These are phyloP conservation scores for Leptinotarsa juncta DNA, from an alignment of 2,888 invertebrate species.

Conservation along the genomic window DNA sequence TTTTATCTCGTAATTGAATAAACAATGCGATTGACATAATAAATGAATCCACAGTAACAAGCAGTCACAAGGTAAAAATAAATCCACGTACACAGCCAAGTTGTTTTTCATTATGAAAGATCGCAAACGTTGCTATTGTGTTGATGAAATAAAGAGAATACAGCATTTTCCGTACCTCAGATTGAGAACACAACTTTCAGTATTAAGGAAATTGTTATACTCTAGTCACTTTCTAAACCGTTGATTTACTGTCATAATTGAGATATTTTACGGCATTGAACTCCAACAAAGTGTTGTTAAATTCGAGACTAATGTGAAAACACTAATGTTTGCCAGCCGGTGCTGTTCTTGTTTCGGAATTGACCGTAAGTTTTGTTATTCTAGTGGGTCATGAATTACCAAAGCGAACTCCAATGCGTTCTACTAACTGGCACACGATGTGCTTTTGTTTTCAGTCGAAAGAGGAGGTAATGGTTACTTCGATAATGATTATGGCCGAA, in stretches of 20 bases:
- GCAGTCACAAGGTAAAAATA: not conserved
- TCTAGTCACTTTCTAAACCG: not conserved
- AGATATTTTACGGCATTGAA: slow-evolving; percentile 11
- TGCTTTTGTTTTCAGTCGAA: slow-evolving; percentile 26
- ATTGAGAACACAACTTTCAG: not conserved
- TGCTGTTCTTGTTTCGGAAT: slow-evolving; percentile 38
- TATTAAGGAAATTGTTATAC: not conserved
- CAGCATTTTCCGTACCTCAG: no score
- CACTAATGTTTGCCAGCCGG: slow-evolving; percentile 39
- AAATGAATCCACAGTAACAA: not conserved
- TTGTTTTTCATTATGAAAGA: not conserved
- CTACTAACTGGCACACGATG: slow-evolving; percentile 22
- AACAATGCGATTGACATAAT: not conserved
- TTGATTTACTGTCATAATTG: slow-evolving; percentile 4
- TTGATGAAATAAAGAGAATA: not conserved
- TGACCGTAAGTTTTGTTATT: slow-evolving; percentile 41
- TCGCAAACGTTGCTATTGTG: not conserved
- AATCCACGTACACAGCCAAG: not conserved
- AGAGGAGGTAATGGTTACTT: slow-evolving; percentile 27
- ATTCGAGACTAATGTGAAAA: slow-evolving; percentile 41
- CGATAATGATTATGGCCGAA: slow-evolving; percentile 28
- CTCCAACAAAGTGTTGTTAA: slow-evolving; percentile 17
- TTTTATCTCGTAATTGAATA: not conserved
- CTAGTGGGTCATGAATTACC: slow-evolving; percentile 37
- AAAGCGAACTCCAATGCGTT: slow-evolving; percentile 30